These are phyloP conservation scores for Euglossa dilemma DNA, from an alignment of 1,140 invertebrate genomes.

Conservation along the genomic window DNA sequence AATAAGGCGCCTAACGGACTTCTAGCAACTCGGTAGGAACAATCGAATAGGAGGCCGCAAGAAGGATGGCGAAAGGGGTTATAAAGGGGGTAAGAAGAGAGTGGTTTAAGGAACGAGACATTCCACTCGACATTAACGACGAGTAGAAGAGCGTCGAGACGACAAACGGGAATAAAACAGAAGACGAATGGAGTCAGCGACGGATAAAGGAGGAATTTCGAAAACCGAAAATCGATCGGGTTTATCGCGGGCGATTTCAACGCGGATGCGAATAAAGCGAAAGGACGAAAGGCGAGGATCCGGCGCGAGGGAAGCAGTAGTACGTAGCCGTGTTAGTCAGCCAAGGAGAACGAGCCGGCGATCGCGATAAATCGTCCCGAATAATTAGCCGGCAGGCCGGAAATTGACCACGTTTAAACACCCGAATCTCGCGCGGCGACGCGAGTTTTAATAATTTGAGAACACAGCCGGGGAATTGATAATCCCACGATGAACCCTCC, in stretches of 20 bases:
- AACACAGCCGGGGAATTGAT: slow-evolving; percentile 8
- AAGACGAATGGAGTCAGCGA: slow-evolving; percentile 41
- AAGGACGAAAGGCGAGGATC: background rate
- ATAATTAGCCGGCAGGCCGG: background rate
- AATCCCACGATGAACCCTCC: slow-evolving; percentile 39
- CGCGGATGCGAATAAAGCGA: background rate
- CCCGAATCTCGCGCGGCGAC: background rate
- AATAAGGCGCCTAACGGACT: slow-evolving; percentile 70
- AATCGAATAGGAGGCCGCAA: slow-evolving; percentile 56
- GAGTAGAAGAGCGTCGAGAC: slow-evolving; percentile 78
- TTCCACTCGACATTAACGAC: slow-evolving; percentile 76
- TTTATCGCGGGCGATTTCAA: background rate
- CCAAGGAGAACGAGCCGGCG: background rate
- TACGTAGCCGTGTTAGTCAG: background rate
- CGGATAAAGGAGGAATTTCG: no score
- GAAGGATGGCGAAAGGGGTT: slow-evolving; percentile 62
- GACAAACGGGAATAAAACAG: slow-evolving; percentile 63
- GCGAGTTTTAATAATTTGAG: slow-evolving; percentile 30
- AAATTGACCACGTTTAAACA: slow-evolving; percentile 3
- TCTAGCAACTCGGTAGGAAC: slow-evolving; percentile 65
- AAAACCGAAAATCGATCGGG: background rate
- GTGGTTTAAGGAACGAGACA: slow-evolving; percentile 72
- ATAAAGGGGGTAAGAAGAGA: slow-evolving; percentile 9
- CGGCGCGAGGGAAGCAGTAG: background rate
- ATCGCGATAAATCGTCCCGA: background rate